Evolutionary conservation across 1,140 invertebrate species (phyloP).

Genomic region (Ceratoteleas bidentatus): DNA sequence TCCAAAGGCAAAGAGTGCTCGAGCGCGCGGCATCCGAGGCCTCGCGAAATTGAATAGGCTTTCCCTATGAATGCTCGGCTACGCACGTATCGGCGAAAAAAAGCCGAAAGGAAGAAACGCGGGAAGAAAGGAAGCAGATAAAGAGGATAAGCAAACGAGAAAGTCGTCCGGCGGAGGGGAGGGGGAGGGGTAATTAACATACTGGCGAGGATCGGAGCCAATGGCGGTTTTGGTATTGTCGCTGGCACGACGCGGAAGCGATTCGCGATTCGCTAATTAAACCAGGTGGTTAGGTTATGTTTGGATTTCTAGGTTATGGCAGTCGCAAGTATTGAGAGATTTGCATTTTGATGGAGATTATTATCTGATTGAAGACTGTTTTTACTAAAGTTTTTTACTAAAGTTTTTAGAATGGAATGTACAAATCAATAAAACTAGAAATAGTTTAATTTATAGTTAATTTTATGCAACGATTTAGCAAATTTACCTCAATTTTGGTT

Average conservation of each 20-base stretch:
- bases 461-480: no score
- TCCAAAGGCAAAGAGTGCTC: constrained; percentile 45
- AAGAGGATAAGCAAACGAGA: constrained; percentile 9
- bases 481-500: no score
- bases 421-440: no score
- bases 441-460: no score
- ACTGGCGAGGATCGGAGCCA: constrained; percentile 65
- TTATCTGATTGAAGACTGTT: no score
- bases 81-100: constrained; percentile 36
- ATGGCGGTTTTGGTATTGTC: constrained; percentile 38
- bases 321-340: no score
- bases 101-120: constrained; percentile 8
- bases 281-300: constrained; percentile 2
- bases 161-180: constrained; percentile 44
- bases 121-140: constrained; percentile 3
- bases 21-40: constrained; percentile 28
- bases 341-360: no score
- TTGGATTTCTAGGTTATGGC: no score
- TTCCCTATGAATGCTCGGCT: constrained; percentile 51
- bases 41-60: constrained; percentile 60
- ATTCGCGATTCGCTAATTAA: constrained; percentile 41
- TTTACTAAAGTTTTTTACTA: no score
- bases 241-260: constrained; percentile 40
- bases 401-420: no score
- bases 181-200: constrained; percentile 67